Percentiles rank a stretch among this genome's conserved stretches.
phyloP scores from a whole-genome alignment of 1,140 invertebrate species.

The Carposina sasakii region DNA sequence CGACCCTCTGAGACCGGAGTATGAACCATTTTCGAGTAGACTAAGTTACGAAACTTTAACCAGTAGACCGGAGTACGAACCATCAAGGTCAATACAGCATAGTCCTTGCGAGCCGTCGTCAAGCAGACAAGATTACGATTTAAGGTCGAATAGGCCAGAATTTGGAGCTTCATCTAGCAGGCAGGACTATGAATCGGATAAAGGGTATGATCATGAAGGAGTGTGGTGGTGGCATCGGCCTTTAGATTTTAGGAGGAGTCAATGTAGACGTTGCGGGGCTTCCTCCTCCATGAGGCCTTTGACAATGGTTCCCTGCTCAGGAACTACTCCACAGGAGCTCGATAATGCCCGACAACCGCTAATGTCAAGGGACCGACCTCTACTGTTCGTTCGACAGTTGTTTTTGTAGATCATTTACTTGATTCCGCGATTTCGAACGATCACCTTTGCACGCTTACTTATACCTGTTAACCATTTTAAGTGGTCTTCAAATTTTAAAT shows the following conservation, averaged over 20 bases:
- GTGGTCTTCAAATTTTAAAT: too few relatives aligned
- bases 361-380: slow-evolving; percentile 48
- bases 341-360: slow-evolving; percentile 30
- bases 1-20: too few relatives aligned
- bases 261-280: slow-evolving; percentile 44
- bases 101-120: neutral
- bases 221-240: slow-evolving; percentile 58
- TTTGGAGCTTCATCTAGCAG: too few relatives aligned
- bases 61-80: slow-evolving; percentile 23
- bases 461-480: too few relatives aligned
- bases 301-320: slow-evolving; percentile 44
- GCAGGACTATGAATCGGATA: too few relatives aligned
- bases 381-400: slow-evolving; percentile 52
- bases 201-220: slow-evolving; percentile 40
- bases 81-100: neutral
- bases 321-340: slow-evolving; percentile 31
- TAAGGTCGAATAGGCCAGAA: too few relatives aligned
- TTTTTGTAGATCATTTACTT: slow-evolving; percentile 43
- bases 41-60: slow-evolving; percentile 21
- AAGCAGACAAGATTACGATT: neutral
- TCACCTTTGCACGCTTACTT: too few relatives aligned
- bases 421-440: too few relatives aligned
- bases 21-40: too few relatives aligned
- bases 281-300: slow-evolving; percentile 48
- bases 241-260: slow-evolving; percentile 39